phyloP scores from a whole-genome alignment of 2,888 invertebrate species.

The Philaethria dido region DNA sequence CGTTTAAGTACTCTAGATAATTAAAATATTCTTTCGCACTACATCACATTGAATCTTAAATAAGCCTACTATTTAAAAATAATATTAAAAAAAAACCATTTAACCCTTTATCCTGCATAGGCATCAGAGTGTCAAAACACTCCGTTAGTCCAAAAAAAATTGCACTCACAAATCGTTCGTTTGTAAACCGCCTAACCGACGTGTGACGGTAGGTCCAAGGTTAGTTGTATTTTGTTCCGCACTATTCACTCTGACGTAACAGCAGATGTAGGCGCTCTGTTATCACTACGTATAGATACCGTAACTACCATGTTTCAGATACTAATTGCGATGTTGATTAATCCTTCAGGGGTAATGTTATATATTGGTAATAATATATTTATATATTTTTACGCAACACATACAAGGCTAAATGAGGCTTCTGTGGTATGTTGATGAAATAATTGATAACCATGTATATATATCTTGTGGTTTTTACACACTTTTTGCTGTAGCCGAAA shows the following conservation, averaged over 20 bases:
- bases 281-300: constrained; percentile 48
- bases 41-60: no score
- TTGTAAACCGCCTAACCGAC: constrained; percentile 24
- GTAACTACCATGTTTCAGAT: constrained; percentile 31
- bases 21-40: background rate
- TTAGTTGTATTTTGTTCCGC: constrained; percentile 77
- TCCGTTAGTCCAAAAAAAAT: background rate
- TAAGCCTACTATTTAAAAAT: background rate
- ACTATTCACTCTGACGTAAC: constrained; percentile 70
- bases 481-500: no score
- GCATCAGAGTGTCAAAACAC: no score
- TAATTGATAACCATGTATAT: no score
- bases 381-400: background rate
- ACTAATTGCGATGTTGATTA: constrained; percentile 34
- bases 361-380: no score
- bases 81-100: no score
- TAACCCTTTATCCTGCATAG: no score
- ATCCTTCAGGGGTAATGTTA: constrained; percentile 23
- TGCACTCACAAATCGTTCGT: constrained; percentile 22
- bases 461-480: no score
- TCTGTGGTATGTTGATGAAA: no score
- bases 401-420: no score
- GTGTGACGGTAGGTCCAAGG: constrained; percentile 69
- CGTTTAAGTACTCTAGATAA: background rate
- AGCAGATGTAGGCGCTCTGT: constrained; percentile 62